phyloP scores from a whole-genome alignment of 2,113 vertebrate species.

The Abramis brama region DNA sequence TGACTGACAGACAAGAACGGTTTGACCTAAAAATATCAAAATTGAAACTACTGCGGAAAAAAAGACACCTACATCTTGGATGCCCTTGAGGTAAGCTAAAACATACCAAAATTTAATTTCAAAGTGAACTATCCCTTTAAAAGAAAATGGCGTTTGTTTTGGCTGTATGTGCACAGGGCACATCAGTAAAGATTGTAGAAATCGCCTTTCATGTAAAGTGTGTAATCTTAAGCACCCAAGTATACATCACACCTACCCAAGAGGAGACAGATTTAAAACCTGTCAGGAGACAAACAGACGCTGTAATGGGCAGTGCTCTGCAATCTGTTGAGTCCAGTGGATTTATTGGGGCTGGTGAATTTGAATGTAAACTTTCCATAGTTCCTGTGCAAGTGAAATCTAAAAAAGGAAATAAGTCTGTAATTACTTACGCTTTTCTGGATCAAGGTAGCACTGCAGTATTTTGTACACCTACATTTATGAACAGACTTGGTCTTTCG shows the following conservation, averaged over 20 bases:
- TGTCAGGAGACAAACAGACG: background rate
- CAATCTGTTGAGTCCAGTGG: background rate
- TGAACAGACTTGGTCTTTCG: background rate
- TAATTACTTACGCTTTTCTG: background rate
- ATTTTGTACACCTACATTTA: background rate
- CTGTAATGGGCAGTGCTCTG: background rate
- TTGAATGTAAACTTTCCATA: background rate
- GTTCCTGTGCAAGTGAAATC: background rate
- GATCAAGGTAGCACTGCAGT: no score
- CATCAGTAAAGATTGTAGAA: background rate
- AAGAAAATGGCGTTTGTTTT: slow-evolving; percentile 2
- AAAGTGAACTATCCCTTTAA: background rate
- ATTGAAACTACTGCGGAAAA: no score
- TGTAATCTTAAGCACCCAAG: background rate
- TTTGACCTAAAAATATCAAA: no score
- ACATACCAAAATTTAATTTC: no score
- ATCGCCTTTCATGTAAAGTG: background rate
- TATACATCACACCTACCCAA: background rate
- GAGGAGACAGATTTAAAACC: background rate
- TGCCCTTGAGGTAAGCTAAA: no score
- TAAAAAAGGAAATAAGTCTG: slow-evolving; percentile 3
- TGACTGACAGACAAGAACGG: no score
- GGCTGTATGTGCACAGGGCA: background rate
- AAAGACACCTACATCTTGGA: background rate
- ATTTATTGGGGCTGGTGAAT: background rate